Conservation (phyloP, 2,888 invertebrate genomes). For the Lamellibrachia satsuma region DNA sequence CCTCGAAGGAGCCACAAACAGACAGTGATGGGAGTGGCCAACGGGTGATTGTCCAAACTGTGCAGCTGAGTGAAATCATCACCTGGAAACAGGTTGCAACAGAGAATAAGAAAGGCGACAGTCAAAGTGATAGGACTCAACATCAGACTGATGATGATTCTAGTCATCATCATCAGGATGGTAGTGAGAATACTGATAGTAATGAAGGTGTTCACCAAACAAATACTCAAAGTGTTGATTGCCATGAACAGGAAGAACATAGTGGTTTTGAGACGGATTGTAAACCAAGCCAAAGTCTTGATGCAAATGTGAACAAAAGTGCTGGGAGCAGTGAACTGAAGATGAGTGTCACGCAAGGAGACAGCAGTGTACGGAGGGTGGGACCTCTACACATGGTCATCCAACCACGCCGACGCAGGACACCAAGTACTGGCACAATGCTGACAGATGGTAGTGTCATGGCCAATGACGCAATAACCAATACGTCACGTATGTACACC, state of each 20-base stretch:
- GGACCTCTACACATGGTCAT: background rate
- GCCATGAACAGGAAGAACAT: background rate
- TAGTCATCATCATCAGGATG: background rate
- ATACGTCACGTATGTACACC: background rate
- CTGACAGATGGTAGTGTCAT: background rate
- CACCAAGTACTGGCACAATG: background rate
- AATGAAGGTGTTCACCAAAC: background rate
- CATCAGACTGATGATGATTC: background rate
- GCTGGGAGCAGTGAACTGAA: background rate
- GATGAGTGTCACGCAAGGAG: background rate
- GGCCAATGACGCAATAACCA: background rate
- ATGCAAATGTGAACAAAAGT: background rate
- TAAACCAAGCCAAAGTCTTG: background rate
- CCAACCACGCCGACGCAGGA: background rate
- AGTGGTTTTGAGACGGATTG: background rate
- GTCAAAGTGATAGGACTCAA: background rate
- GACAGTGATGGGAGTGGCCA: background rate
- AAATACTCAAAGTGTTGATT: background rate
- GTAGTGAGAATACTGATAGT: background rate
- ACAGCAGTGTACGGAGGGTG: background rate
- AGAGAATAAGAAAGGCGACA: background rate
- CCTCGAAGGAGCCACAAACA: background rate
- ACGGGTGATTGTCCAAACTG: background rate
- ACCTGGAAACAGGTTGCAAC: background rate
- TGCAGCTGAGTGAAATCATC: constrained; percentile 13